Evolutionary conservation across 2,888 invertebrate genomes (phyloP).

Genomic region (Drosophila nigricruria): DNA sequence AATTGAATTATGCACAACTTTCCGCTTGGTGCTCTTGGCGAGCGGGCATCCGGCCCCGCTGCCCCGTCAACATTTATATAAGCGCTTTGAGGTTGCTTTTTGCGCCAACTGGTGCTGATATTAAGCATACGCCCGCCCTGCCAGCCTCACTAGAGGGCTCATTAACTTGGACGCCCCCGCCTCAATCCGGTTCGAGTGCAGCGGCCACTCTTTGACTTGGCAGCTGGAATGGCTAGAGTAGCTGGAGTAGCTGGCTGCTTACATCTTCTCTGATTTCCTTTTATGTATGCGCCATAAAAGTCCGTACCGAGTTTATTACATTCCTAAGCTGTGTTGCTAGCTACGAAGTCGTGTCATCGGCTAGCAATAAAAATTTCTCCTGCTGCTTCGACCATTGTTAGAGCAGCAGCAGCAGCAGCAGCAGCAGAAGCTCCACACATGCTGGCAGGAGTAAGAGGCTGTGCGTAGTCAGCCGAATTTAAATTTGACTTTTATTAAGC

Average conservation of each 20-base stretch:
- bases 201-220: slow-evolving; percentile 59
- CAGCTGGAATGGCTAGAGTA: slow-evolving; percentile 12
- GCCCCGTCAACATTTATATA: slow-evolving; percentile 56
- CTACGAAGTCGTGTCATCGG: slow-evolving; percentile 71
- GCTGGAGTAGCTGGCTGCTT: slow-evolving; percentile 29
- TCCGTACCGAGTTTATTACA: slow-evolving; percentile 69
- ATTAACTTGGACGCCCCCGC: slow-evolving; percentile 46
- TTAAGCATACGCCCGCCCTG: slow-evolving; percentile 68
- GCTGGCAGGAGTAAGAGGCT: slow-evolving; percentile 6
- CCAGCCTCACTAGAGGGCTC: slow-evolving; percentile 42
- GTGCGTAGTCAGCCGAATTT: slow-evolving; percentile 78
- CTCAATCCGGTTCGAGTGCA: slow-evolving; percentile 16
- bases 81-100: slow-evolving; percentile 53
- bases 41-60: neutral
- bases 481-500: slow-evolving; percentile 80
- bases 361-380: slow-evolving; percentile 59
- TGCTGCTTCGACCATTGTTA: slow-evolving; percentile 28
- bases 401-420: slow-evolving; percentile 1
- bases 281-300: slow-evolving; percentile 73
- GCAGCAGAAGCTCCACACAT: slow-evolving; percentile 40
- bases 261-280: slow-evolving; percentile 65
- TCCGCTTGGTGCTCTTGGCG: slow-evolving; percentile 62
- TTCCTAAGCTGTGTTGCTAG: slow-evolving; percentile 62
- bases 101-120: slow-evolving; percentile 53
- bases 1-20: slow-evolving; percentile 78